Evolutionary conservation across 1,140 invertebrate genomes (phyloP).

Genomic region (Drosophila simulans): DNA sequence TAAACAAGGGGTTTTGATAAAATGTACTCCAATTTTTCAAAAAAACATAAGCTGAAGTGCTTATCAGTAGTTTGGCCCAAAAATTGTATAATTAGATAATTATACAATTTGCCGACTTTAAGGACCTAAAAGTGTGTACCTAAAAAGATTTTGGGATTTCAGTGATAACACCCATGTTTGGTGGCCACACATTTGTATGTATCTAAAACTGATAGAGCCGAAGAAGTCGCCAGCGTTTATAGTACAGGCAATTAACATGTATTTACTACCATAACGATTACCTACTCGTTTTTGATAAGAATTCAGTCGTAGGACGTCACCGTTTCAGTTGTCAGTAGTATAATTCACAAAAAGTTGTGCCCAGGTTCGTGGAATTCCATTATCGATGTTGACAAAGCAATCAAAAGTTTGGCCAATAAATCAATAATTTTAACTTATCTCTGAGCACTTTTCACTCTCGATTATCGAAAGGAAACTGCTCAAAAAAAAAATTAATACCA

Average conservation of each 20-base stretch:
- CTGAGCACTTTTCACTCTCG: neutral
- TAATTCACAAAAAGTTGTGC: neutral
- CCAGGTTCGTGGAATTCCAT: conserved; percentile 3
- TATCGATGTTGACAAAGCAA: conserved; percentile 4
- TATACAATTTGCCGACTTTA: neutral
- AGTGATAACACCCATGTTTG: neutral
- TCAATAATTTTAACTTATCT: conserved; percentile 18
- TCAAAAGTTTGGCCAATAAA: conserved; percentile 4
- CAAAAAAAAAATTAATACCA: neutral
- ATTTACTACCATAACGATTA: conserved; percentile 7
- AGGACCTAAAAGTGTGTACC: neutral
- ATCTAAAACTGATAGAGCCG: neutral
- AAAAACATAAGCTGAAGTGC: too few species aligned
- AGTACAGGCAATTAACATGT: neutral
- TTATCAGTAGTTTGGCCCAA: neutral
- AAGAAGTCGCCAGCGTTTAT: neutral
- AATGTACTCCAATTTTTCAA: too few species aligned
- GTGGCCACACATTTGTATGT: too few species aligned
- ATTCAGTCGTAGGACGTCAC: neutral
- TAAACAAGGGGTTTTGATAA: too few species aligned
- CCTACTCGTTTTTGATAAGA: conserved; percentile 3
- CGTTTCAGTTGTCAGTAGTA: conserved; percentile 10
- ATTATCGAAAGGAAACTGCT: neutral
- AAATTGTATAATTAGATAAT: neutral
- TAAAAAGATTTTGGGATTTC: neutral